These are phyloP conservation scores for Lynx canadensis DNA, from an alignment of 2,113 vertebrate species.

Conservation along the genomic window DNA sequence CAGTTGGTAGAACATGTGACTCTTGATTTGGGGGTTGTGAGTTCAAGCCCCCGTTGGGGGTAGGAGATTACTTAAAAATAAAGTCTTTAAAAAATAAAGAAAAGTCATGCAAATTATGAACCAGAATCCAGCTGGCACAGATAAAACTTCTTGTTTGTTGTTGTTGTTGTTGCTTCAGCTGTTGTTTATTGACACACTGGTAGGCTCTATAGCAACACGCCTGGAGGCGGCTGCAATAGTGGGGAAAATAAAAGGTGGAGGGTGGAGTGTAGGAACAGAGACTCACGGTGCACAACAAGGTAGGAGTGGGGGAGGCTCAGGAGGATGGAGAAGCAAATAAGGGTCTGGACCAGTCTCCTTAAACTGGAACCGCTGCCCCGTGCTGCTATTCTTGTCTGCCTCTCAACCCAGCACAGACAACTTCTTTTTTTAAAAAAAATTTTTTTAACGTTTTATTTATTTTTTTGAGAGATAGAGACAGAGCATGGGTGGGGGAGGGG, in stretches of 20 bases:
- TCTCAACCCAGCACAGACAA: not conserved
- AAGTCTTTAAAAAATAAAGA: too few species aligned
- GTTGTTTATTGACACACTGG: constrained; percentile 79
- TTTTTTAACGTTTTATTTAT: too few species aligned
- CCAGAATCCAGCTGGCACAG: not conserved
- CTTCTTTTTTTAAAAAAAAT: too few species aligned
- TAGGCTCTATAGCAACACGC: constrained; percentile 74
- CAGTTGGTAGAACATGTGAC: too few species aligned
- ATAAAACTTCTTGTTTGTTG: not conserved
- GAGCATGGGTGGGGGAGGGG: too few species aligned
- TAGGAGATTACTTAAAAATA: too few species aligned
- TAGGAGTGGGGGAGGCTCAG: not conserved
- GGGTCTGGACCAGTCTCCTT: not conserved
- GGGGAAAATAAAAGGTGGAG: not conserved
- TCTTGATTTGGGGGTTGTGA: too few species aligned
- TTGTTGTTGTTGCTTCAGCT: constrained; percentile 52
- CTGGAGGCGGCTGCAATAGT: not conserved
- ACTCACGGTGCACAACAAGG: not conserved
- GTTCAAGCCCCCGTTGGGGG: too few species aligned
- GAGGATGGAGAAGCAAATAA: not conserved
- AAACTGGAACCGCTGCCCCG: not conserved
- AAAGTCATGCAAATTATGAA: not conserved
- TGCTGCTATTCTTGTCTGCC: not conserved
- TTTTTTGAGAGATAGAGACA: too few species aligned
- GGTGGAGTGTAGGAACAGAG: not conserved